Evolutionary conservation across 2,113 vertebrate genomes (phyloP).

Genomic region (Pterocles orientalis): DNA sequence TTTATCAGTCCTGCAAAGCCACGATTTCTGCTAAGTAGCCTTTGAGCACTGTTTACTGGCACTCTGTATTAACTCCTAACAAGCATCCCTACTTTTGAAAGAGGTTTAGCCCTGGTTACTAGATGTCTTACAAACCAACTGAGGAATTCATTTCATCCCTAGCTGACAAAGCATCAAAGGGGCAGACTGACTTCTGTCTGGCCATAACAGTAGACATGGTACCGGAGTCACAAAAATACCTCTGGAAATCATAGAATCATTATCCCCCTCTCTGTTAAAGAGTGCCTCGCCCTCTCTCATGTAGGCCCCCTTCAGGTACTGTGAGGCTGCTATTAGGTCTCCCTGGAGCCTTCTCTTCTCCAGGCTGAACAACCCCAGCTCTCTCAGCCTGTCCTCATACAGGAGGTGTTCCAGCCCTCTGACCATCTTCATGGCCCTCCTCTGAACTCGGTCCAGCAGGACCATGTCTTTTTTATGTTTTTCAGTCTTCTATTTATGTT

Average conservation of each 20-base stretch:
- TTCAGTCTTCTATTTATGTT: neutral
- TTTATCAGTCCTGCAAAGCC: accelerated
- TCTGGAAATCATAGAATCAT: neutral
- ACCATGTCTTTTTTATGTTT: too few species aligned
- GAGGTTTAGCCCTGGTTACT: neutral
- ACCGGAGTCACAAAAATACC: neutral
- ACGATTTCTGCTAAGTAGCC: neutral
- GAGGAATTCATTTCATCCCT: neutral
- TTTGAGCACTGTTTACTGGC: neutral
- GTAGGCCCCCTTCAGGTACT: too few species aligned
- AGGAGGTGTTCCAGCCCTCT: too few species aligned
- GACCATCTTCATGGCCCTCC: too few species aligned
- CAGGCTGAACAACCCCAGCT: too few species aligned
- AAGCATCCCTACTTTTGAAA: accelerated
- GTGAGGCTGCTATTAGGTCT: too few species aligned
- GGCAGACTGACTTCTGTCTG: neutral
- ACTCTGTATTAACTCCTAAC: neutral
- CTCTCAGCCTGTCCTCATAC: too few species aligned
- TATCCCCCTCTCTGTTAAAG: too few species aligned
- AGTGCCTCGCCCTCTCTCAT: too few species aligned
- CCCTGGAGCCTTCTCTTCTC: too few species aligned
- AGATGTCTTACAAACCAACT: accelerated
- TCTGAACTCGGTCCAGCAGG: too few species aligned
- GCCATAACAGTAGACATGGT: neutral
- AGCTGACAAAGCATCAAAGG: neutral